A percentile compares a stretch with the other conserved stretches of the same genome.
These are phyloP conservation scores for Oophaga sylvatica DNA, from an alignment of 2,797 vertebrate genomes.

Conservation along the genomic window DNA sequence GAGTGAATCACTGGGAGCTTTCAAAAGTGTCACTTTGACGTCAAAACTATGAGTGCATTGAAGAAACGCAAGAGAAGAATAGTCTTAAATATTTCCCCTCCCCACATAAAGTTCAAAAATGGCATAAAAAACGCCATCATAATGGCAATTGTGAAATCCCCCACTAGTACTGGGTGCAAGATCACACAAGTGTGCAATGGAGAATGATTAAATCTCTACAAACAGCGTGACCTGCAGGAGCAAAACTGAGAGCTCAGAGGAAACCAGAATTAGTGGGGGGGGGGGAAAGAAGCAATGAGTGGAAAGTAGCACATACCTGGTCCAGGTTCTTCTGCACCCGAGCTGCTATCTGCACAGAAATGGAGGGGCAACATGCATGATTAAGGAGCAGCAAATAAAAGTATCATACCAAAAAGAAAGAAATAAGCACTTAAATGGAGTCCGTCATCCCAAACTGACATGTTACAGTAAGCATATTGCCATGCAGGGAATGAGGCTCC, in stretches of 20 bases:
- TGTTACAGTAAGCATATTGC: too few relatives aligned
- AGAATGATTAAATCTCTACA: not conserved
- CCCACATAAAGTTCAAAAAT: too few relatives aligned
- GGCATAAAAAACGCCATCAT: too few relatives aligned
- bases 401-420: conserved; percentile 10
- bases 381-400: conserved; percentile 82
- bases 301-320: conserved; percentile 86
- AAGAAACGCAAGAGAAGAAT: too few relatives aligned
- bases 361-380: conserved; percentile 90
- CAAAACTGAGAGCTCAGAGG: conserved; percentile 50
- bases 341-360: conserved; percentile 91
- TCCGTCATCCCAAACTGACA: too few relatives aligned
- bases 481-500: too few relatives aligned
- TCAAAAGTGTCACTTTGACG: too few relatives aligned
- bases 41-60: too few relatives aligned
- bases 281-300: conserved; percentile 67
- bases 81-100: too few relatives aligned
- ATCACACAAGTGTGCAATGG: not conserved
- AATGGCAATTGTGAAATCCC: too few relatives aligned
- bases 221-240: conserved; percentile 59
- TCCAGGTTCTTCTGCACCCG: conserved; percentile 84
- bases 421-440: not conserved
- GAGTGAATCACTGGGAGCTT: too few relatives aligned
- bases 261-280: conserved; percentile 1
- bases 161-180: not conserved